Evolutionary conservation across 2,888 invertebrate genomes (phyloP).

Genomic region (Trachelus troglodyta): DNA sequence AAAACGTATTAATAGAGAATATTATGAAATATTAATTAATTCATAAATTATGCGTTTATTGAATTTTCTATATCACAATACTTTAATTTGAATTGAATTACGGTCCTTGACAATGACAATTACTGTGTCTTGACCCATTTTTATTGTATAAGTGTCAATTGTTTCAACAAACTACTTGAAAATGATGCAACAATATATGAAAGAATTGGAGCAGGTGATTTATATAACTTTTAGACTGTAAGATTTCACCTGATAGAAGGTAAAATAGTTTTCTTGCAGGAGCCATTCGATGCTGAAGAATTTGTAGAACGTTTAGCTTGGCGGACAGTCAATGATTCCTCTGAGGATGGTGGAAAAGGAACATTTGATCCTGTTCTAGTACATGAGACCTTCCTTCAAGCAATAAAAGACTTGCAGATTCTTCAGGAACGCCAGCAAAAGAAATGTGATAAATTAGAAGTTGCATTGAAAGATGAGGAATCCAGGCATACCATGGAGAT

Average conservation of each 20-base stretch:
- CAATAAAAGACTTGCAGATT: conserved; percentile 84
- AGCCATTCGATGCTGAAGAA: conserved; percentile 96
- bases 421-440: conserved; percentile 87
- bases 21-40: neutral
- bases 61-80: neutral
- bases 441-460: conserved; percentile 87
- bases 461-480: conserved; percentile 87
- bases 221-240: conserved; percentile 23
- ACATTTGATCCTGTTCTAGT: conserved; percentile 88
- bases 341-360: conserved; percentile 75
- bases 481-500: conserved; percentile 84
- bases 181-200: conserved; percentile 90
- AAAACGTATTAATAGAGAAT: neutral
- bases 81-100: neutral
- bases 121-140: neutral
- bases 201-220: conserved; percentile 84
- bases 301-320: conserved; percentile 97
- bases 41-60: neutral
- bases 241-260: neutral
- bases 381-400: conserved; percentile 92
- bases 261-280: conserved; percentile 70
- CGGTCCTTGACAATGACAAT: neutral
- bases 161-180: conserved; percentile 62
- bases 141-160: neutral
- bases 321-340: conserved; percentile 82